These are phyloP conservation scores for Agrotis segetum DNA, from an alignment of 2,888 invertebrate genomes.

Conservation along the genomic window DNA sequence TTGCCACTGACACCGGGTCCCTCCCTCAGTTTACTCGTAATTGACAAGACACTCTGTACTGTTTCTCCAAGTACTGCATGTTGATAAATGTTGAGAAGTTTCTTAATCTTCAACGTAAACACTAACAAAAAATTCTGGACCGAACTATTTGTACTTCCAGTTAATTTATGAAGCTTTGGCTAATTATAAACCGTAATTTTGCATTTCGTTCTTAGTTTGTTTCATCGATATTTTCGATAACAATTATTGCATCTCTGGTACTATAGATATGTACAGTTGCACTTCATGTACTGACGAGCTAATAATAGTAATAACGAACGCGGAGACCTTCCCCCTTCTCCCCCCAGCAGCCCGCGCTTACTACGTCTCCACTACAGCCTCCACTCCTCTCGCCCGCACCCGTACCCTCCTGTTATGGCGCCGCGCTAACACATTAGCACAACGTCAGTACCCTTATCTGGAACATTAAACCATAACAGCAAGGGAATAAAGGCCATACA, in stretches of 20 bases:
- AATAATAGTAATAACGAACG: slow-evolving; percentile 84
- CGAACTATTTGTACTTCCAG: not conserved
- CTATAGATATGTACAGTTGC: slow-evolving; percentile 16
- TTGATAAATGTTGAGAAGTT: too few species aligned
- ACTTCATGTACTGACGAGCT: slow-evolving; percentile 69
- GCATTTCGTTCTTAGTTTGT: not conserved
- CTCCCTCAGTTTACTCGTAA: too few species aligned
- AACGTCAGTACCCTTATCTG: slow-evolving; percentile 9
- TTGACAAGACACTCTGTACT: too few species aligned
- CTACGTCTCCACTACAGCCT: slow-evolving; percentile 85
- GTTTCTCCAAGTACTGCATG: too few species aligned
- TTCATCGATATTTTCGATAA: slow-evolving; percentile 27
- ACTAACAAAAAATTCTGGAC: too few species aligned
- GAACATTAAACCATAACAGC: slow-evolving; percentile 34
- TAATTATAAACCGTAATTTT: not conserved
- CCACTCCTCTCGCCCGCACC: slow-evolving; percentile 73
- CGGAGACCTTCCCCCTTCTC: slow-evolving; percentile 63
- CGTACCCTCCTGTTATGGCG: slow-evolving; percentile 73
- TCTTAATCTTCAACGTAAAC: too few species aligned
- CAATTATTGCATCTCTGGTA: not conserved
- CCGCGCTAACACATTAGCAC: slow-evolving; percentile 42
- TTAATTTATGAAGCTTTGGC: not conserved
- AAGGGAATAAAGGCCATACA: slow-evolving; percentile 32
- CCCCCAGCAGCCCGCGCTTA: slow-evolving; percentile 72
- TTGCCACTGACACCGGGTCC: too few species aligned